Conservation (phyloP, 2,113 vertebrate genomes). For the Cebidichthys violaceus region DNA sequence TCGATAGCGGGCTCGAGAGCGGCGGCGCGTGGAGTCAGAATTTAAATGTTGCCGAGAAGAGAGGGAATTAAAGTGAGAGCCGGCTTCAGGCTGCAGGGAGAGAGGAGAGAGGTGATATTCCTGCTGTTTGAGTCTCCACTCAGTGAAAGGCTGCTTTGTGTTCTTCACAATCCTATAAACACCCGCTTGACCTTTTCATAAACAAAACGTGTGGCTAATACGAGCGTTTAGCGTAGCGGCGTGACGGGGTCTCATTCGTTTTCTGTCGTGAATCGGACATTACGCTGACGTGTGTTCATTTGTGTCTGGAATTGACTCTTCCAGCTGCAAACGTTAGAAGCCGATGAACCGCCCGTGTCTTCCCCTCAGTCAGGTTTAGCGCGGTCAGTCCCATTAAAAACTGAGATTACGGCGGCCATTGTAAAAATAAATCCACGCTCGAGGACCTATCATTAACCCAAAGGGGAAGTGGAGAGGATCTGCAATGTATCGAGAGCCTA, state of each 20-base stretch:
- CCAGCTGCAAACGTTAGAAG: slow-evolving; percentile 2
- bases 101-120: slow-evolving; percentile 19
- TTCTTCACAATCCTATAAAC: slow-evolving; percentile 26
- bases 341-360: background rate
- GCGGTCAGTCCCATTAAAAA: slow-evolving; percentile 18
- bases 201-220: background rate
- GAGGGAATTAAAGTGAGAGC: slow-evolving; percentile 3
- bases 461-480: slow-evolving; percentile 29
- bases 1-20: slow-evolving; percentile 50
- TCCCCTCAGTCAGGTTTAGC: slow-evolving; percentile 1
- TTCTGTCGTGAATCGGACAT: background rate
- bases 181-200: slow-evolving; percentile 19
- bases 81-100: slow-evolving; percentile 11
- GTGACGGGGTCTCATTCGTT: too few species aligned
- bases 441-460: slow-evolving; percentile 58
- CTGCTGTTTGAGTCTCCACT: background rate
- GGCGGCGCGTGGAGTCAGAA: slow-evolving; percentile 22
- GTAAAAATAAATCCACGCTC: slow-evolving; percentile 57
- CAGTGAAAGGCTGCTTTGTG: slow-evolving; percentile 5
- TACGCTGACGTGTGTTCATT: background rate
- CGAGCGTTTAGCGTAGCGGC: background rate
- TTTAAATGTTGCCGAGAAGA: slow-evolving; percentile 15
- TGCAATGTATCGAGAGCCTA: slow-evolving; percentile 34
- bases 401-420: slow-evolving; percentile 19
- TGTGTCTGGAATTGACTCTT: background rate